Evolutionary conservation across 2,113 vertebrate genomes (phyloP).

Genomic region (Actenoides hombroni): DNA sequence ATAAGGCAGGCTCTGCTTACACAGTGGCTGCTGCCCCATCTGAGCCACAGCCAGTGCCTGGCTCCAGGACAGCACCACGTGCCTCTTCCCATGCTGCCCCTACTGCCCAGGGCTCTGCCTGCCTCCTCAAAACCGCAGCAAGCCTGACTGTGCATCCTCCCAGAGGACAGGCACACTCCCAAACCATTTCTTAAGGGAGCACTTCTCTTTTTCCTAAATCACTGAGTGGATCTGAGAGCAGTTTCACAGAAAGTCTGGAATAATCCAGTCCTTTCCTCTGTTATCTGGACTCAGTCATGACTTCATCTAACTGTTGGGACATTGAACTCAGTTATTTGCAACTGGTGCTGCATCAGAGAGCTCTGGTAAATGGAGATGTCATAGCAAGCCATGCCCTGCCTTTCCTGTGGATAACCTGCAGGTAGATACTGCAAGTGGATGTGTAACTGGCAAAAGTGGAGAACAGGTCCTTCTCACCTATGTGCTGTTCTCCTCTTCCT

Average conservation of each 20-base stretch:
- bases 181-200: background rate
- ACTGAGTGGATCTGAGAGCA: background rate
- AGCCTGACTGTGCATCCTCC: background rate
- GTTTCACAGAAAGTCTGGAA: background rate
- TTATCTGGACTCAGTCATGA: background rate
- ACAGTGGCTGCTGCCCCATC: fast-evolving
- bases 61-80: fast-evolving
- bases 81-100: fast-evolving
- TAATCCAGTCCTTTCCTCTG: background rate
- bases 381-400: background rate
- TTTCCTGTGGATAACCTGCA: background rate
- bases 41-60: fast-evolving
- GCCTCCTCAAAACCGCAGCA: fast-evolving
- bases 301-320: background rate
- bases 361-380: background rate
- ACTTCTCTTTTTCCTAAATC: background rate
- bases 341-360: background rate
- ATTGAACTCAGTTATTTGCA: background rate
- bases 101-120: background rate
- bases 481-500: background rate
- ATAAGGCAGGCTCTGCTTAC: background rate
- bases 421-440: background rate
- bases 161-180: background rate
- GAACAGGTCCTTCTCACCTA: background rate
- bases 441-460: background rate